Evolutionary conservation across 2,888 invertebrate genomes (phyloP).

Genomic region (Alitta virens): DNA sequence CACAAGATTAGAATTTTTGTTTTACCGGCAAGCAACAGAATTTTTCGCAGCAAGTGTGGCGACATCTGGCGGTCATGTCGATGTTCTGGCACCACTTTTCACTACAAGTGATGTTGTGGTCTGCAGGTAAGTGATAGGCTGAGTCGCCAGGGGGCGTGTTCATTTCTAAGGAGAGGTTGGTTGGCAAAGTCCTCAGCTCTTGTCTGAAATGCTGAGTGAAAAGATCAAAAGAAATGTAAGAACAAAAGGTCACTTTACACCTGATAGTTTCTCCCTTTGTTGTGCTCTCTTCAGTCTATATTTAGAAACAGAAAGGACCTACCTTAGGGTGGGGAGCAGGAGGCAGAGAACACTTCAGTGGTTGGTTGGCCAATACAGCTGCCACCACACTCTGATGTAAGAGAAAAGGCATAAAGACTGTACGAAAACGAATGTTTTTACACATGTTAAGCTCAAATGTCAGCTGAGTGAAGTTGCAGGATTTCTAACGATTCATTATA

Average conservation of each 20-base stretch:
- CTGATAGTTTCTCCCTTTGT: too few relatives aligned
- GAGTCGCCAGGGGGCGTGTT: not conserved
- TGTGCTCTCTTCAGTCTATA: too few relatives aligned
- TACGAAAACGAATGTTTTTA: too few relatives aligned
- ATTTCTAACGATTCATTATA: too few relatives aligned
- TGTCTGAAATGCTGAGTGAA: slow-evolving; percentile 13
- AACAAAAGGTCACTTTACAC: too few relatives aligned
- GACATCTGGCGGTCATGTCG: slow-evolving; percentile 5
- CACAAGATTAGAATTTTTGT: too few relatives aligned
- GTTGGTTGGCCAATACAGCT: slow-evolving; percentile 14
- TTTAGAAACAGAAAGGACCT: not conserved
- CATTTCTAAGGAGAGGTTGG: slow-evolving; percentile 11
- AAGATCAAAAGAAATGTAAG: too few relatives aligned
- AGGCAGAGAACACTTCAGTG: slow-evolving; percentile 16
- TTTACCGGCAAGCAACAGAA: slow-evolving; percentile 5
- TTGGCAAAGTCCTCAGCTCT: slow-evolving; percentile 13
- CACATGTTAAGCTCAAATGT: too few relatives aligned
- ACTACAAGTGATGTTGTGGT: slow-evolving; percentile 3
- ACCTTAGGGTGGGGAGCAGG: slow-evolving; percentile 17
- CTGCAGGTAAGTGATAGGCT: not conserved
- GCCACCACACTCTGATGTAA: slow-evolving; percentile 14
- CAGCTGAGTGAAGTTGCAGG: too few relatives aligned
- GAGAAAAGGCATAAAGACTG: not conserved
- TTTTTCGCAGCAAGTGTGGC: slow-evolving; percentile 10
- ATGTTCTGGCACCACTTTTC: slow-evolving; percentile 11